phyloP scores from a whole-genome alignment of 2,113 vertebrate genomes.

The Chauna torquata region DNA sequence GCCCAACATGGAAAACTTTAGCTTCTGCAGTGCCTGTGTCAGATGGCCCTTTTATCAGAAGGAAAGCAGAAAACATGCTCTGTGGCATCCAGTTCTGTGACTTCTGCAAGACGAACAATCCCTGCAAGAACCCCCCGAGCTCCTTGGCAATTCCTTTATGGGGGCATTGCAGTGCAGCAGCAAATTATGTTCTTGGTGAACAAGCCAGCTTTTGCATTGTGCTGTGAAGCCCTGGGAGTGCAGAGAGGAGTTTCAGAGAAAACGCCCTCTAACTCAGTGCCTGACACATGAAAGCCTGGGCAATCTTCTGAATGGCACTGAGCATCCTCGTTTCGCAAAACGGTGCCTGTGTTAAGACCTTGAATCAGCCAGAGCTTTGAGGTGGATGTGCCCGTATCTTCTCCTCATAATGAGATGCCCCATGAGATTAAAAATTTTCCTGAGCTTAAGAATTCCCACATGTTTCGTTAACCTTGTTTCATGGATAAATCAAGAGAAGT shows the following conservation, averaged over 20 bases:
- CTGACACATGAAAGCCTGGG: neutral
- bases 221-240: neutral
- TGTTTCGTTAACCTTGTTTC: neutral
- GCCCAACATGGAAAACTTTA: neutral
- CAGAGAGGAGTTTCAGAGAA: neutral
- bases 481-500: neutral
- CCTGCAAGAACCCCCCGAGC: neutral
- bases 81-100: neutral
- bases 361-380: neutral
- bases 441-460: neutral
- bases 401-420: neutral
- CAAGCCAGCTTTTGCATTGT: neutral
- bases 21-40: rapidly evolving
- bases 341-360: neutral
- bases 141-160: neutral
- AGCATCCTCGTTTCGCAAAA: neutral
- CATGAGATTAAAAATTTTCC: neutral
- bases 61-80: neutral
- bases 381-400: neutral
- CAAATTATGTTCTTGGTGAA: neutral
- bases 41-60: rapidly evolving
- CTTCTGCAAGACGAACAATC: neutral
- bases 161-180: neutral
- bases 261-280: neutral
- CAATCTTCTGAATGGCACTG: neutral